phyloP scores from a whole-genome alignment of 2,888 invertebrate species.

The Callinectes sapidus region DNA sequence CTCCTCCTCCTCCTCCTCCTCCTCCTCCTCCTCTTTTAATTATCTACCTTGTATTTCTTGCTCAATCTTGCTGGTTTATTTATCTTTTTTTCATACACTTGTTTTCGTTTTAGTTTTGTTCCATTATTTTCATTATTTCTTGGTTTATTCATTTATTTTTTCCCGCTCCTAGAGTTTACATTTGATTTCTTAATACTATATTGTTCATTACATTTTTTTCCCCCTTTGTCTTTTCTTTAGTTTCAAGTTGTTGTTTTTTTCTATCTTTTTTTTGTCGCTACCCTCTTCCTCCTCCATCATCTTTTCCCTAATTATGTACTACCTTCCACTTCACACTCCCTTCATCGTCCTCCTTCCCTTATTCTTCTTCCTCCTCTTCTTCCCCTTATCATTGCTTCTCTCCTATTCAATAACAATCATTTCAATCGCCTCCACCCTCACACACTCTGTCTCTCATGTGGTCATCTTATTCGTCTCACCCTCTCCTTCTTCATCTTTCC shows the following conservation, averaged over 20 bases:
- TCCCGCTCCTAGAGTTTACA: too few relatives aligned
- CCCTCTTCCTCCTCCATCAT: background rate
- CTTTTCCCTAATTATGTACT: background rate
- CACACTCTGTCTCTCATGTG: background rate
- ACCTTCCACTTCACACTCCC: background rate
- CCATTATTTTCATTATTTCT: too few relatives aligned
- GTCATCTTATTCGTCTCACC: constrained; percentile 1
- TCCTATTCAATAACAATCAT: constrained; percentile 28
- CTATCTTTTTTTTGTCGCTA: background rate
- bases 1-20: constrained; percentile 12
- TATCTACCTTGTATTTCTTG: background rate
- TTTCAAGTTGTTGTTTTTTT: background rate
- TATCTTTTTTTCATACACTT: background rate
- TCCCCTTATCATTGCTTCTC: constrained; percentile 13
- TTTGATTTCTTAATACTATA: too few relatives aligned
- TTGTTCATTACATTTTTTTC: background rate
- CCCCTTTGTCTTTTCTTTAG: background rate
- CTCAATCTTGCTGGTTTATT: background rate
- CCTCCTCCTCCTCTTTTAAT: constrained; percentile 7
- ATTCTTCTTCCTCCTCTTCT: background rate
- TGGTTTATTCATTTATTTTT: too few relatives aligned
- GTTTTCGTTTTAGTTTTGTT: background rate
- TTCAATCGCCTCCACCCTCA: constrained; percentile 9
- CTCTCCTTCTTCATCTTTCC: constrained; percentile 16
- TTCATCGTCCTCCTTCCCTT: background rate